Conservation (phyloP, 2,888 invertebrate species). For the Notocelia uddmanniana region DNA sequence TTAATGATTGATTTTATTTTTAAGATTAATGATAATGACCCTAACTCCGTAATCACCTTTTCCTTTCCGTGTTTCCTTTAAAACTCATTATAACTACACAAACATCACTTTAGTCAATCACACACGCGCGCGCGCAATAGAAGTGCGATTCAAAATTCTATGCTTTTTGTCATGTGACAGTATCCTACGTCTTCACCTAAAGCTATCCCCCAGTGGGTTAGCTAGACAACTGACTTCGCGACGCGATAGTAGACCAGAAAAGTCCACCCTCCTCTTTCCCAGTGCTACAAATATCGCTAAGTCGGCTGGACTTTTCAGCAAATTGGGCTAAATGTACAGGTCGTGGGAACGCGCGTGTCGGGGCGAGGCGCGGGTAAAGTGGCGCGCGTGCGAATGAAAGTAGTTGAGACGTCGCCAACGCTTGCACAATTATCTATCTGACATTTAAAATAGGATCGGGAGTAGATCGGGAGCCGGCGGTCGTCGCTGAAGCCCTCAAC, state of each 20-base stretch:
- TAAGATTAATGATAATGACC: neutral
- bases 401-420: conserved; percentile 77
- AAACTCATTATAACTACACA: conserved; percentile 35
- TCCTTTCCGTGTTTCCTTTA: conserved; percentile 72
- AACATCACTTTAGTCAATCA: conserved; percentile 43
- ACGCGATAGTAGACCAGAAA: too few relatives aligned
- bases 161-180: too few relatives aligned
- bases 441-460: conserved; percentile 85
- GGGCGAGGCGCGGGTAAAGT: conserved; percentile 36
- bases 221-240: too few relatives aligned
- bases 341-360: neutral
- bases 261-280: too few relatives aligned
- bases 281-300: too few relatives aligned
- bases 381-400: conserved; percentile 48
- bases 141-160: too few relatives aligned
- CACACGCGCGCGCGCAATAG: neutral
- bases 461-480: conserved; percentile 59
- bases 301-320: too few relatives aligned
- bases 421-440: conserved; percentile 85
- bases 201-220: too few relatives aligned
- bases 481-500: neutral
- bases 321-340: too few relatives aligned
- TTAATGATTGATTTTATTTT: too few relatives aligned
- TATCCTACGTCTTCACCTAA: too few relatives aligned
- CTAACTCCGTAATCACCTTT: conserved; percentile 71